A percentile compares a stretch with the other conserved stretches of the same genome.
phyloP scores from a whole-genome alignment of 2,797 vertebrate species.

The Dermochelys coriacea region DNA sequence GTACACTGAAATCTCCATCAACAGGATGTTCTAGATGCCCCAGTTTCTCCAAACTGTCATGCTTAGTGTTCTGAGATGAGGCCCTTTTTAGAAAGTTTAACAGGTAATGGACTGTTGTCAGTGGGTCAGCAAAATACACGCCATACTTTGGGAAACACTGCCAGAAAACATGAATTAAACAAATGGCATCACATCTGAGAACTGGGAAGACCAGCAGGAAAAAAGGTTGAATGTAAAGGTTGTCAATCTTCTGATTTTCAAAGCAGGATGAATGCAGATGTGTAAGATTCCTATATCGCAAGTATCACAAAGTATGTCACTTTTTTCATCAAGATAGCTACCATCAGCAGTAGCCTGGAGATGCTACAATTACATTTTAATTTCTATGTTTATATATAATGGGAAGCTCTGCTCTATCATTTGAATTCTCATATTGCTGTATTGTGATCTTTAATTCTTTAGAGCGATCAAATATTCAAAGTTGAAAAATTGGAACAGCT shows the following conservation, averaged over 20 bases:
- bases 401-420: neutral
- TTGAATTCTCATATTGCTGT: neutral
- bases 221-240: neutral
- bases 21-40: neutral
- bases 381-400: fast-evolving
- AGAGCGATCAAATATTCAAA: neutral
- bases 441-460: neutral
- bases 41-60: neutral
- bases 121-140: neutral
- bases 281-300: neutral
- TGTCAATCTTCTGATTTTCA: neutral
- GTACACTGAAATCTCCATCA: neutral
- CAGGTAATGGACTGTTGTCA: neutral
- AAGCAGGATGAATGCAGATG: neutral
- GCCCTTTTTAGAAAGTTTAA: neutral
- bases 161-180: neutral
- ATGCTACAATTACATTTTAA: neutral
- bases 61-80: neutral
- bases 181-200: neutral
- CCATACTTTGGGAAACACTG: neutral
- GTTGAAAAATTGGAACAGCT: neutral
- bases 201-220: neutral
- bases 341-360: neutral
- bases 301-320: neutral
- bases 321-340: neutral